Evolutionary conservation across 2,888 invertebrate genomes (phyloP), one percentile per base, ranked within the genome.

Genomic region (Tribolium freemani): DNA sequence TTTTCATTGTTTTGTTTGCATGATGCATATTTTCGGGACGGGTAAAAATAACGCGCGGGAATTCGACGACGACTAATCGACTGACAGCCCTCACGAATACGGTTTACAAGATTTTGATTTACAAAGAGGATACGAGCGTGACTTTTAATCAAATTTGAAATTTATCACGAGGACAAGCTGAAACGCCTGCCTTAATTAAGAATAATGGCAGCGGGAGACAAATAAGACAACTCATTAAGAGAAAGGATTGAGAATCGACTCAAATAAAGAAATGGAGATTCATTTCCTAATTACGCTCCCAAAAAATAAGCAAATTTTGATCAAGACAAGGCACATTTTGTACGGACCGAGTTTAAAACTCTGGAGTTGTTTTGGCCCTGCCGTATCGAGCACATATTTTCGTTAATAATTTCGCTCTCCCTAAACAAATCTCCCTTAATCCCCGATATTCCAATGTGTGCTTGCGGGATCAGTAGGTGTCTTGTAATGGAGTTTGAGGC

Each of bases 401-500:
- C 38, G 9, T 38, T 38, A 38, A 38, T 38, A 38, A 38, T 38
- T 38, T 38, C 38, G 38, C 38, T 26, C 26, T 26, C 26, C 38
- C 38, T 38, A 38, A 38, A 38, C 38, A 38, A 38, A 38, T 38
- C 38, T 38, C 38, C n/a, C 38, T 38, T 64, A 53, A 64, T 64
- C 64, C 53, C 5, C 13, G 53, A 64, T 64, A 64, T 64, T 64
- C 64, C 30, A 68, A 68, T 68, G 30, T 68, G 68, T 68, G 57
- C 58, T 68, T 68, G 50, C 16, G 10, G 68, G 70, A 53, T 61
- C 61, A 54, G 70, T 70, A 70, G 70, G 70, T 70, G 70, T 70
- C 70, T 61, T 60, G 70, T 70, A 70, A 70, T 70, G 56, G 70
- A 70, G 70, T 70, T 70, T 70, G 70, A 56, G 53, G 45, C 63